Base-by-base conservation (phyloP, 1,140 invertebrate species). In the Temnothorax nylanderi region DNA sequence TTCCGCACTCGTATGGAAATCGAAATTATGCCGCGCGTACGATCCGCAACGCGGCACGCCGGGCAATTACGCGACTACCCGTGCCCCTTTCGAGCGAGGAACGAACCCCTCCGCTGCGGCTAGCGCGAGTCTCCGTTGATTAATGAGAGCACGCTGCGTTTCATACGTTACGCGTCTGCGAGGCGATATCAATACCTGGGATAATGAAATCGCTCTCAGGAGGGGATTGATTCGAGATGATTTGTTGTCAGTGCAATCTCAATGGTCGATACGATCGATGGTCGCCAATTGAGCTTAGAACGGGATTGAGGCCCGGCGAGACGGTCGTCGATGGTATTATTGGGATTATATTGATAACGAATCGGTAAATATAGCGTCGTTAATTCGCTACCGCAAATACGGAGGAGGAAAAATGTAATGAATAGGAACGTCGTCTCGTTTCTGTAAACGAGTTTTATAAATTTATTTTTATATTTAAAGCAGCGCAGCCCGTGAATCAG, bases 1-100 rank as follows among this genome's bases (percentile, higher is more conserved):
- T 41, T 74, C 74, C 44, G 47, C 77, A 34, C 65, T 34, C 87
- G 84, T 86, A 88, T 87, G 85, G 86, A 90, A 85, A 90, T 90
- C 89, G 88, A 89, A 90, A 89, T 89, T 84, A 75, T 82, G 62
- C 62, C 67, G 49, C 21, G 32, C 32, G 18, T 34, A 49, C 32
- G 13, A 8, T 34, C 32, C 54, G 44, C 26, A 44, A 56, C 71
- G 69, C n/a, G 41, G 54, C 26, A 32, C 5, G 84, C 87, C 75
- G 51, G 18, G 87, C 89, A 88, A 90, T 90, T 90, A 90, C 76
- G 67, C 81, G 87, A 74, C 4, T 26, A 54, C 37, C 10, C 64
- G n/a, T 62, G 67, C 54, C 56, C 44, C 88, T 87, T 82, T 85
- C 72, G 77, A 87, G 58, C 88, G 51, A 81, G 54, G 84, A 86